Percentiles rank a stretch among this genome's conserved stretches.
Conservation (phyloP, 2,888 invertebrate genomes). For the Mechanitis mazaeus region DNA sequence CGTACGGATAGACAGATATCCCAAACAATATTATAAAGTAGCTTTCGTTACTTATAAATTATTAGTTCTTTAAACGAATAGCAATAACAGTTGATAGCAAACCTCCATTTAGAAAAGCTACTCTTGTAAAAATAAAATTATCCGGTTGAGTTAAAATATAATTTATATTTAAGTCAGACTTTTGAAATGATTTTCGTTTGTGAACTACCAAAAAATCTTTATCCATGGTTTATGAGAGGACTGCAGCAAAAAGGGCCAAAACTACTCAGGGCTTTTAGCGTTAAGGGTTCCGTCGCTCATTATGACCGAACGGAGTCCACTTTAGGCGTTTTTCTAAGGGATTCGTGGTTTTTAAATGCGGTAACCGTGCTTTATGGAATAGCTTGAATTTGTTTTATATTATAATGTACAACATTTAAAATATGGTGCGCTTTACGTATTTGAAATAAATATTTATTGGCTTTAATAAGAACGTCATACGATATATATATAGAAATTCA, state of each 20-base stretch:
- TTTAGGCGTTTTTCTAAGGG: slow-evolving; percentile 37
- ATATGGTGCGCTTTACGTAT: too few species aligned
- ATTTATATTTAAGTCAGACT: slow-evolving; percentile 9
- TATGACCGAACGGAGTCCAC: slow-evolving; percentile 39
- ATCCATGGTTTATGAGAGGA: slow-evolving; percentile 46
- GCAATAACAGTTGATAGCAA: too few species aligned
- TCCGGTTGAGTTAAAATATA: not conserved
- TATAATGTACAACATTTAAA: not conserved
- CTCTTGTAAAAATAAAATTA: not conserved
- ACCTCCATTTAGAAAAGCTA: slow-evolving; percentile 11
- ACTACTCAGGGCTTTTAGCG: slow-evolving; percentile 51
- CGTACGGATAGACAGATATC: too few species aligned
- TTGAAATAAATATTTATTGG: too few species aligned
- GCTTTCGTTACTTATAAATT: too few species aligned
- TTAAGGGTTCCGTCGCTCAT: slow-evolving; percentile 43
- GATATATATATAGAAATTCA: too few species aligned
- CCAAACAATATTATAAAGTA: too few species aligned
- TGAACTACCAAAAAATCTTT: slow-evolving; percentile 37
- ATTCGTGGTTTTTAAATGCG: slow-evolving; percentile 18
- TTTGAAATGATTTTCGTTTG: slow-evolving; percentile 7
- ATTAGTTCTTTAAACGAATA: too few species aligned
- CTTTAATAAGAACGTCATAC: too few species aligned
- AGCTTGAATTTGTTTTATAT: not conserved
- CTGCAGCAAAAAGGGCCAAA: slow-evolving; percentile 40
- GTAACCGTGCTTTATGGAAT: not conserved